phyloP scores from a whole-genome alignment of 2,113 vertebrate genomes.

The Romanogobio albipinnatus region DNA sequence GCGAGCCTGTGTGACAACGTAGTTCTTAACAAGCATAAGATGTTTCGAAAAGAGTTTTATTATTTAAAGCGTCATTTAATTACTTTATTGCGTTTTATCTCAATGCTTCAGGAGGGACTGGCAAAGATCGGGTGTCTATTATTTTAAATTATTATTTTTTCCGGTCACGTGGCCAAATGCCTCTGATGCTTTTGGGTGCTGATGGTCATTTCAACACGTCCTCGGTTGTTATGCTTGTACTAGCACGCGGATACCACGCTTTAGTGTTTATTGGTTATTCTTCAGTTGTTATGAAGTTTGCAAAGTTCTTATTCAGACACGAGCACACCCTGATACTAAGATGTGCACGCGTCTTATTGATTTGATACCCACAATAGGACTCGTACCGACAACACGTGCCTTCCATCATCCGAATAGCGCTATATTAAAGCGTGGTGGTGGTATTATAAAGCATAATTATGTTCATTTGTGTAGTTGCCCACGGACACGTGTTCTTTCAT shows the following conservation, averaged over 20 bases:
- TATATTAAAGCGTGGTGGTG: background rate
- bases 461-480: background rate
- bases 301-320: background rate
- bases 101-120: background rate
- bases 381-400: background rate
- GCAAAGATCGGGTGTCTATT: constrained; percentile 29
- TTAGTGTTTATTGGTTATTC: background rate
- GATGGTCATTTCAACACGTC: constrained; percentile 23
- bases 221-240: background rate
- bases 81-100: background rate
- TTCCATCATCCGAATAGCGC: background rate
- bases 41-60: background rate
- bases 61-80: background rate
- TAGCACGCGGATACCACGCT: background rate
- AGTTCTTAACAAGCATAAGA: background rate
- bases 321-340: background rate
- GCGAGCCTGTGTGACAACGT: background rate
- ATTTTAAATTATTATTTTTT: constrained; percentile 52
- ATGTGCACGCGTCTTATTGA: background rate
- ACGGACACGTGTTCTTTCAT: constrained; percentile 23
- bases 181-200: constrained; percentile 26
- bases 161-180: constrained; percentile 53
- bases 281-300: background rate
- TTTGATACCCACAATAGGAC: background rate
- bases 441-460: background rate